A percentile compares a stretch with the other conserved stretches of the same genome.
Evolutionary conservation across 2,888 invertebrate species (phyloP).

Genomic region (Amaurobius ferox): DNA sequence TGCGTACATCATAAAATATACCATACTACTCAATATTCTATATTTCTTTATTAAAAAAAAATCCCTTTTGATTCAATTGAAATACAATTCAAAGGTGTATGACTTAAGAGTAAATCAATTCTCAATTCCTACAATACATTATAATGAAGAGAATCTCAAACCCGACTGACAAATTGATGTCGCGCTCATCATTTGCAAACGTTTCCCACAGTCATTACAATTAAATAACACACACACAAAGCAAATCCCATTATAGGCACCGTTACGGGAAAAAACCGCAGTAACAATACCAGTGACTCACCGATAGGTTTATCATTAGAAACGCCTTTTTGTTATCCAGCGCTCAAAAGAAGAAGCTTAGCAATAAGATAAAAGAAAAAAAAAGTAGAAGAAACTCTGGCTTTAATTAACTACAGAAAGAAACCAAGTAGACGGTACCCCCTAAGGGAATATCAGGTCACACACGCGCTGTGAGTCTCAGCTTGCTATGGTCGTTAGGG

Average conservation of each 20-base stretch:
- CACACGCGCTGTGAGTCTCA: slow-evolving; percentile 36
- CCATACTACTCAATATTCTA: too few species aligned
- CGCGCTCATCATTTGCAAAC: neutral
- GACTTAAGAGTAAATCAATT: too few species aligned
- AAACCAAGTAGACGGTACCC: slow-evolving; percentile 27
- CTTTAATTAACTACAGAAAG: slow-evolving; percentile 62
- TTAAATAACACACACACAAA: slow-evolving; percentile 40
- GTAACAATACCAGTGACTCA: slow-evolving; percentile 61
- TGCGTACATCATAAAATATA: too few species aligned
- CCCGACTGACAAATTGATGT: neutral
- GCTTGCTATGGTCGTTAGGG: slow-evolving; percentile 49
- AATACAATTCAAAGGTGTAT: too few species aligned
- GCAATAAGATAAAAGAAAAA: neutral
- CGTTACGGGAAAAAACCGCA: slow-evolving; percentile 34
- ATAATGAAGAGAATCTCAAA: neutral
- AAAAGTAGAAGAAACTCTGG: slow-evolving; percentile 16
- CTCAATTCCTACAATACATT: neutral
- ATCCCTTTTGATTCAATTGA: too few species aligned
- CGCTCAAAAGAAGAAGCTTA: slow-evolving; percentile 18
- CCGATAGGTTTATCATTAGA: slow-evolving; percentile 68
- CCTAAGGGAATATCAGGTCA: slow-evolving; percentile 55
- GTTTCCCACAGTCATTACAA: slow-evolving; percentile 55
- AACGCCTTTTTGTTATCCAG: slow-evolving; percentile 53
- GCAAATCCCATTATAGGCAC: slow-evolving; percentile 37
- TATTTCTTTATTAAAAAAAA: too few species aligned